Evolutionary conservation across 2,113 vertebrate genomes (phyloP).

Genomic region (Uropsilus gracilis): DNA sequence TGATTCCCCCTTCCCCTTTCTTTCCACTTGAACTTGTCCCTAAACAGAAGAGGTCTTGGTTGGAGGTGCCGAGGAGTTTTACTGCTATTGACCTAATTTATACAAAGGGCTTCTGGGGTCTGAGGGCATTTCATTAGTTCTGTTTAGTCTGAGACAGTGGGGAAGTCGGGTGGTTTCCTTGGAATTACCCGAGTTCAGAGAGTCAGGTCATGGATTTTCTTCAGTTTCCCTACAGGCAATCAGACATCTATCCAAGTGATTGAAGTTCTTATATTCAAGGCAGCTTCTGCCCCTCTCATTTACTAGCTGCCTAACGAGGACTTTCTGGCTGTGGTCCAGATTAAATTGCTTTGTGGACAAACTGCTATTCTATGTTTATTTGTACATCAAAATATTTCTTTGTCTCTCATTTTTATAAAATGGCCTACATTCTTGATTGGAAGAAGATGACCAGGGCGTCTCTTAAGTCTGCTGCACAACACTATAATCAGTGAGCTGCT

Average conservation of each 20-base stretch:
- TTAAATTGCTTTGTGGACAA: neutral
- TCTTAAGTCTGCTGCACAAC: neutral
- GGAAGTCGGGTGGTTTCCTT: conserved; percentile 71
- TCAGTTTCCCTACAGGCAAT: neutral
- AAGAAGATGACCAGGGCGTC: neutral
- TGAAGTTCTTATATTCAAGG: neutral
- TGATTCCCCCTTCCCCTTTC: neutral
- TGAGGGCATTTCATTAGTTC: conserved; percentile 39
- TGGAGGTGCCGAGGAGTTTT: neutral
- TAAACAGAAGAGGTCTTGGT: neutral
- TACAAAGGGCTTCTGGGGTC: neutral
- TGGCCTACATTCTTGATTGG: neutral
- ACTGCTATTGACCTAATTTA: neutral
- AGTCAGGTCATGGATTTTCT: conserved; percentile 57
- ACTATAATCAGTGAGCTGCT: neutral
- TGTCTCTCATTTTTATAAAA: neutral
- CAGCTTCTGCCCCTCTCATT: neutral
- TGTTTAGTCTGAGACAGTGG: conserved; percentile 40
- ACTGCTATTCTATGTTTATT: neutral
- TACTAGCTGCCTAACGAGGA: neutral
- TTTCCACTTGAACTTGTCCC: conserved; percentile 4
- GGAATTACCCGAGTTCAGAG: conserved; percentile 71
- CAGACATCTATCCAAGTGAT: neutral
- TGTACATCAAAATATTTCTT: neutral
- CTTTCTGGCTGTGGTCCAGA: neutral